Evolutionary conservation across 2,888 invertebrate species (phyloP), one percentile per base, ranked within the genome.

Genomic region (Psococerastis gibbosa): DNA sequence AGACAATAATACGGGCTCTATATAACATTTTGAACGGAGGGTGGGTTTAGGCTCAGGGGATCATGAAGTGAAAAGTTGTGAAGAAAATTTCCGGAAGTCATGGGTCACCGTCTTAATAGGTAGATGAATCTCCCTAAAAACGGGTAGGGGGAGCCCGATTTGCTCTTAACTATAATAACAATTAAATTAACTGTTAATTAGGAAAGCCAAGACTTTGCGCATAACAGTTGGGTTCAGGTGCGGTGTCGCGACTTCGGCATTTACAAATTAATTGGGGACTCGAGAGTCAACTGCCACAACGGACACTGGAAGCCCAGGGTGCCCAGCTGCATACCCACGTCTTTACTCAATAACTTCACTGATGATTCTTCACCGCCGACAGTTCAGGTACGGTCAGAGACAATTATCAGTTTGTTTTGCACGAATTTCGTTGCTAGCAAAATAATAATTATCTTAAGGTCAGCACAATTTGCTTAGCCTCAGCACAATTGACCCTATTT

Each of bases 321-420:
- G 56, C 87, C 88, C 1, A 75, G 78, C 48, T 88, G 88, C 57
- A 78, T 82, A 23, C 81, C 84, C n/a, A 88, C 88, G 22, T 83
- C 83, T 1, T 66, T 82, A 32, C 67, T 88, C 50, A 83, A 84
- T 32, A 88, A 87, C 62, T 87, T 82, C 60, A 83, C 85, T 79
- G 85, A 82, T 52, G 81, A 82, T 54, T 79, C 80, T 2, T 17
- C 38, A 32, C 84, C 85, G 1, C 85, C 85, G 3, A 80, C 83
- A 9, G 78, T 85, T 48, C 68, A 78, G 43, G 78, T 81, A 11
- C 6, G 27, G n/a, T n/a, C n/a, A n/a, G n/a, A n/a, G n/a, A n/a
- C n/a, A n/a, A n/a, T n/a, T n/a, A n/a, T n/a, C n/a, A n/a, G n/a
- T n/a, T n/a, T n/a, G n/a, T n/a, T n/a, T n/a, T n/a, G n/a, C n/a